Evolutionary conservation across 2,113 vertebrate genomes (phyloP).

Genomic region (Asarcornis scutulata): DNA sequence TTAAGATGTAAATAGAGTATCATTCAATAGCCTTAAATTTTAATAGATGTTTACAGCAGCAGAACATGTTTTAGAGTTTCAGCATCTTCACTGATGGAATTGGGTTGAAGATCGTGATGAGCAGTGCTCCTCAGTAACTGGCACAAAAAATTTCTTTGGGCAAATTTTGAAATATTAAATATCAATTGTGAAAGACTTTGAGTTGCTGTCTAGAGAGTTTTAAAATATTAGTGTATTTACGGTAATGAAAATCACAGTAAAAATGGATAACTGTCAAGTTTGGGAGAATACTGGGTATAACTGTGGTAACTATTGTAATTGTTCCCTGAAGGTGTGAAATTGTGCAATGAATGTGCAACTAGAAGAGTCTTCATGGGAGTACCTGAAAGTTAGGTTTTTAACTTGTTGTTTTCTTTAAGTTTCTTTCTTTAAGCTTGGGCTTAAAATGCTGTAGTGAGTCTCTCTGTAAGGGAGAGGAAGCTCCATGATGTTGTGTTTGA

Average conservation of each 20-base stretch:
- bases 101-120: background rate
- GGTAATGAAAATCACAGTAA: background rate
- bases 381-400: background rate
- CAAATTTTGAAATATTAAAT: background rate
- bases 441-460: background rate
- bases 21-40: background rate
- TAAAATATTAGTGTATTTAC: background rate
- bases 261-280: background rate
- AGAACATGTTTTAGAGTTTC: background rate
- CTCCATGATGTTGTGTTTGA: background rate
- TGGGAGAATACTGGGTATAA: background rate
- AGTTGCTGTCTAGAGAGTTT: background rate
- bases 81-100: background rate
- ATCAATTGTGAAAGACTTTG: background rate
- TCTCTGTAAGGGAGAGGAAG: background rate
- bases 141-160: background rate
- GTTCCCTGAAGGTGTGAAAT: background rate
- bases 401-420: background rate
- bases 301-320: background rate
- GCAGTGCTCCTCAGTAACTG: background rate
- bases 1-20: background rate
- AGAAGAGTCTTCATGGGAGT: background rate
- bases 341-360: background rate
- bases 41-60: too few relatives aligned
- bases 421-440: background rate